Evolutionary conservation across 1,140 invertebrate species (phyloP).

Genomic region (Zelostemma sp.): DNA sequence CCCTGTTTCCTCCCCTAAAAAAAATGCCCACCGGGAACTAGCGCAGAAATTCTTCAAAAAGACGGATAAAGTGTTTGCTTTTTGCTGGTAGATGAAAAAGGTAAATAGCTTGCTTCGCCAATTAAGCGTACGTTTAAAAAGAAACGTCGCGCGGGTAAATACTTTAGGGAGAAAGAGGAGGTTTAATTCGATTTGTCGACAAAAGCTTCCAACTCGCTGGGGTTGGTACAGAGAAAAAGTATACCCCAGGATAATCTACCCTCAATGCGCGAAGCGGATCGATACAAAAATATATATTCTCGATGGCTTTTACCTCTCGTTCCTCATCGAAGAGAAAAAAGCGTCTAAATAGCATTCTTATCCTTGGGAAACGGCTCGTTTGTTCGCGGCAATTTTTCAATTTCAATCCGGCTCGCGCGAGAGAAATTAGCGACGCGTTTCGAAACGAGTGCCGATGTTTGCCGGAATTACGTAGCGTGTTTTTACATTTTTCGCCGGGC

Average conservation of each 20-base stretch:
- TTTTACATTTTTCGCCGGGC: conserved; percentile 33
- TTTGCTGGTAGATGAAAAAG: conserved; percentile 1
- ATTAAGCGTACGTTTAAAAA: too few relatives aligned
- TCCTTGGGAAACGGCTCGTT: too few relatives aligned
- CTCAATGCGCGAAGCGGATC: too few relatives aligned
- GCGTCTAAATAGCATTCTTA: too few relatives aligned
- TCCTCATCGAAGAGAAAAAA: too few relatives aligned
- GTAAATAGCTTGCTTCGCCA: conserved; percentile 23
- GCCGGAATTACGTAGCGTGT: conserved; percentile 26
- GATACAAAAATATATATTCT: too few relatives aligned
- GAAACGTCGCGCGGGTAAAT: conserved; percentile 34
- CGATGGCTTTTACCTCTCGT: too few relatives aligned
- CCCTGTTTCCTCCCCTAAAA: too few relatives aligned
- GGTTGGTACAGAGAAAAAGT: conserved; percentile 27
- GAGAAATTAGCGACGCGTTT: conserved; percentile 26
- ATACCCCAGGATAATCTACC: conserved; percentile 28
- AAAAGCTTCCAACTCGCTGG: conserved; percentile 25
- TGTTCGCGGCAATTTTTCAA: not conserved
- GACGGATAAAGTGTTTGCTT: not conserved
- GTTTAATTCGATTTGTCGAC: conserved; percentile 45
- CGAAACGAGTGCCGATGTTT: conserved; percentile 30
- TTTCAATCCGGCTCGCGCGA: conserved; percentile 2
- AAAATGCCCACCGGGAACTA: too few relatives aligned
- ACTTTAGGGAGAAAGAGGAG: conserved; percentile 23
- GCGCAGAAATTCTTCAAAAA: not conserved